Evolutionary conservation across 2,113 vertebrate species (phyloP), one percentile per base, ranked within the genome.

Genomic region (Proterorhinus semilunaris): DNA sequence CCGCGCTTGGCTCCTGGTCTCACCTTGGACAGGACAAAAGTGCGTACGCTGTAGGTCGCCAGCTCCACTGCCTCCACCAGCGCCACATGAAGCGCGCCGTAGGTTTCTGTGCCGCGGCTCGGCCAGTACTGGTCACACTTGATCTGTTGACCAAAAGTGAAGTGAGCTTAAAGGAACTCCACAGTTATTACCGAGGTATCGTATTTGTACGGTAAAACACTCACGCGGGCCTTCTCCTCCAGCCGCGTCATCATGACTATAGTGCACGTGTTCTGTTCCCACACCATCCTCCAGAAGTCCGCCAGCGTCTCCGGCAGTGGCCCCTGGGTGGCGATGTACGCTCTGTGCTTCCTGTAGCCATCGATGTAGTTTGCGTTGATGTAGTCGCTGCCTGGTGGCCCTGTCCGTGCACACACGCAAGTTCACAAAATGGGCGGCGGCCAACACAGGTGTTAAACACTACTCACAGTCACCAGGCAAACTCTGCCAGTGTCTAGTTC

Each of bases 51-150:
- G 71, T 99, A 98, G 0, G 95, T 96, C 0, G 97, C 96, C 71
- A 99, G 87, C 68, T 99, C 97, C 1, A 96, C 92, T 0, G 95
- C 96, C 80, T 99, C 97, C 88, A 98, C 76, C 83, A 97, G 85
- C 4, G 95, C 94, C 81, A 98, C 96, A 80, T 98, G 97, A 85
- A 98, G 96, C 93, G 96, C 94, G 54, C 96, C 96, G 0, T 96
- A 98, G 1, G 97, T 98, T 85, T 98, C 95, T 0, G 95, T 94
- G 57, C 97, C 97, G 15, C 97, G 93, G 70, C 91, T 91, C 0
- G 97, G 97, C 97, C 97, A 99, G 77, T 99, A 99, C 91, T 98
- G 97, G 80, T 99, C 97, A 86, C 97, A 98, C 78, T 98, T 98
- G 1, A 99, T 94, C 96, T 98, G 77, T 0, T 72, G 8, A 80